Conservation (phyloP, 37 sponge, comb jelly and placozoan genomes). For the Oscarella lobularis region DNA sequence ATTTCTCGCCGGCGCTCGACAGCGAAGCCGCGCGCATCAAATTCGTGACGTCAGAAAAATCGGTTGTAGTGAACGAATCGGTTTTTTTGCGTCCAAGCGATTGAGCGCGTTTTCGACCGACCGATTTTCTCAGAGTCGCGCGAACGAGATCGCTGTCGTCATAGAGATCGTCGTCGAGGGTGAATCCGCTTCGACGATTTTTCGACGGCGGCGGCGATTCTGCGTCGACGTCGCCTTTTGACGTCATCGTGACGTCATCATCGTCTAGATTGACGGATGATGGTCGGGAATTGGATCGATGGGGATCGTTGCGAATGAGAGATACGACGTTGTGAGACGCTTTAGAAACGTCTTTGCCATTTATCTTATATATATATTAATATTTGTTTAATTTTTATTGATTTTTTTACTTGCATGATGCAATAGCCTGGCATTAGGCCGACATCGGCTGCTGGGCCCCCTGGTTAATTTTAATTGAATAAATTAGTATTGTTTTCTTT, state of each 20-base stretch:
- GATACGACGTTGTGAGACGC: slow-evolving; percentile 38
- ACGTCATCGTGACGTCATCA: background rate
- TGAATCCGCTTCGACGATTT: slow-evolving; percentile 26
- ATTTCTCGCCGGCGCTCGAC: background rate
- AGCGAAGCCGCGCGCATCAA: background rate
- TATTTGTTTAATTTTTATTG: no score
- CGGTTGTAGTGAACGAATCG: background rate
- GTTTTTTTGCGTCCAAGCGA: no score
- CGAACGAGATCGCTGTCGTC: no score
- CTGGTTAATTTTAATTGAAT: slow-evolving; percentile 12
- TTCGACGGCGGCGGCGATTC: background rate
- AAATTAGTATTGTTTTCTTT: no score
- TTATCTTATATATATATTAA: no score
- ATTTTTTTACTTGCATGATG: slow-evolving; percentile 42
- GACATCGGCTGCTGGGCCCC: slow-evolving; percentile 27
- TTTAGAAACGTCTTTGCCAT: slow-evolving; percentile 22
- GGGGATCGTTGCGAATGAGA: slow-evolving; percentile 16
- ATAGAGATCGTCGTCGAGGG: slow-evolving; percentile 5
- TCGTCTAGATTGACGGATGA: background rate
- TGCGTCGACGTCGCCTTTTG: no score
- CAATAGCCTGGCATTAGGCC: slow-evolving; percentile 37
- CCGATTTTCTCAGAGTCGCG: background rate
- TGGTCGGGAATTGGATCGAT: no score
- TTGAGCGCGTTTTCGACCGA: background rate
- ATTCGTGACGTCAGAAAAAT: background rate